Conservation (phyloP, 2,888 invertebrate species). For the Philereme vetulata region DNA sequence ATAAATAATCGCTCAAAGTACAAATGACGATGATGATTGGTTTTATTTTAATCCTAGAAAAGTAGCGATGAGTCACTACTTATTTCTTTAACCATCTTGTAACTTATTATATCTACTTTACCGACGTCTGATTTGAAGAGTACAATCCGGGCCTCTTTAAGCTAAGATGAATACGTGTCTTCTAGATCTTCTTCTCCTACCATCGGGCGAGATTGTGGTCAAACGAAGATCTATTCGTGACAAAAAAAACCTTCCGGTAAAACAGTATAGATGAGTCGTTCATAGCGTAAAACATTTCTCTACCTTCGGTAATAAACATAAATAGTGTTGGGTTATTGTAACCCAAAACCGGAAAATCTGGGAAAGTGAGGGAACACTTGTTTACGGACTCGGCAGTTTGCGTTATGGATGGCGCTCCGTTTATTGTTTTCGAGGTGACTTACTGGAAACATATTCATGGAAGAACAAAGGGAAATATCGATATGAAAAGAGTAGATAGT, state of each 20-base stretch:
- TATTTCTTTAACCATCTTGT: not conserved
- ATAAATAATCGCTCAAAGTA: too few species aligned
- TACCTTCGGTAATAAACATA: slow-evolving; percentile 9
- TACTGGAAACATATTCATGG: slow-evolving; percentile 34
- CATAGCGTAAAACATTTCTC: not conserved
- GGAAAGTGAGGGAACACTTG: slow-evolving; percentile 52
- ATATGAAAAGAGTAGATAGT: not conserved
- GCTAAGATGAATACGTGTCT: too few species aligned
- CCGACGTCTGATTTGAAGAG: too few species aligned
- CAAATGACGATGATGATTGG: too few species aligned
- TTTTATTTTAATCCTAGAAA: too few species aligned
- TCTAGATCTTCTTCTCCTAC: too few species aligned
- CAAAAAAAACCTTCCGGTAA: not conserved
- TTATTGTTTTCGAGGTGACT: slow-evolving; percentile 38
- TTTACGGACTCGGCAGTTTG: slow-evolving; percentile 44
- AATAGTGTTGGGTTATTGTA: slow-evolving; percentile 49
- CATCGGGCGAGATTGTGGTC: too few species aligned
- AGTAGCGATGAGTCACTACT: too few species aligned
- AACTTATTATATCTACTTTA: too few species aligned
- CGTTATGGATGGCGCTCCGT: slow-evolving; percentile 43
- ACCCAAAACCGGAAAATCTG: slow-evolving; percentile 60
- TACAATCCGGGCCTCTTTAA: too few species aligned
- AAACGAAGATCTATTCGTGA: not conserved
- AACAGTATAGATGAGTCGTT: not conserved
- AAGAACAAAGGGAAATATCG: slow-evolving; percentile 5